Evolutionary conservation across 2,888 invertebrate genomes (phyloP).

Genomic region (Volucella inflata): DNA sequence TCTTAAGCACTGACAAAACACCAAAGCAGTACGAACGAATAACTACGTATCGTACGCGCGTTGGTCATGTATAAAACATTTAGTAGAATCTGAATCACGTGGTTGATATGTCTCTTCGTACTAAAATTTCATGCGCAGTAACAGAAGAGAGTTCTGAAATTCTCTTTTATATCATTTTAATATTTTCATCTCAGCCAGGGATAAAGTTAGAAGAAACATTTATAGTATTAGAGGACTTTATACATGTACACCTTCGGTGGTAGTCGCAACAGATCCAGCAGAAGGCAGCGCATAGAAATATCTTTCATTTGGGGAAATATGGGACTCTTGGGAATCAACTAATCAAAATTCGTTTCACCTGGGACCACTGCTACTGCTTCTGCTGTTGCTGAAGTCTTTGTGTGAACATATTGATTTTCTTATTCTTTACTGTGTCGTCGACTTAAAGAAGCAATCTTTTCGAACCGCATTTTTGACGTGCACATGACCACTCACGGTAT

Average conservation of each 20-base stretch:
- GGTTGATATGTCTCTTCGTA: constrained; percentile 54
- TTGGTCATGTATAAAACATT: constrained; percentile 23
- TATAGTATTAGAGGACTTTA: constrained; percentile 52
- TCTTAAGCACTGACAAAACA: constrained; percentile 49
- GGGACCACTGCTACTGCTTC: constrained; percentile 78
- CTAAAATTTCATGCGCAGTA: constrained; percentile 58
- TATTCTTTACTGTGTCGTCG: constrained; percentile 68
- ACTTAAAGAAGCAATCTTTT: constrained; percentile 60
- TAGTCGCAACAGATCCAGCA: constrained; percentile 67
- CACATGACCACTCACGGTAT: neutral
- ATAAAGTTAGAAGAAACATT: constrained; percentile 42
- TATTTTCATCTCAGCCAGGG: constrained; percentile 21
- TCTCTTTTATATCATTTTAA: constrained; percentile 42
- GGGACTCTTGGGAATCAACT: constrained; percentile 83
- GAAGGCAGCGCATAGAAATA: constrained; percentile 75
- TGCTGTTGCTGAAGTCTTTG: constrained; percentile 66
- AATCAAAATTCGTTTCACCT: constrained; percentile 84
- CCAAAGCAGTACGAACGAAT: no score
- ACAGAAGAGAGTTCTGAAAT: constrained; percentile 36
- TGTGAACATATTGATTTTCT: constrained; percentile 79
- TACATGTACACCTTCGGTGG: constrained; percentile 58
- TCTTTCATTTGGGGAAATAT: constrained; percentile 81
- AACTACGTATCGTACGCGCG: no score
- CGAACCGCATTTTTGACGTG: constrained; percentile 17
- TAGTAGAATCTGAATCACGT: constrained; percentile 53